Base-by-base conservation (phyloP, 1,140 invertebrate genomes). In the Nomia melanderi region DNA sequence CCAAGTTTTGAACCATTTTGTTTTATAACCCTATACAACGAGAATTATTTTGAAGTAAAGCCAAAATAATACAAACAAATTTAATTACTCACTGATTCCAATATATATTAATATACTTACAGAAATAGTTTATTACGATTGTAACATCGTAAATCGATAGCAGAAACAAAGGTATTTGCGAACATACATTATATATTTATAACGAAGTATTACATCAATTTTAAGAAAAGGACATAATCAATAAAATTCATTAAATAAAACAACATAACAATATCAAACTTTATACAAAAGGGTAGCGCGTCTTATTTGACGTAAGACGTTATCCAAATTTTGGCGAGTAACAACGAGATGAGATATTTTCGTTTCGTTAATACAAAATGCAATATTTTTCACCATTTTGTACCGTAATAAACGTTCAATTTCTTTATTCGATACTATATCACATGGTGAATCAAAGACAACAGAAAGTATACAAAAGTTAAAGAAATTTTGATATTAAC, bases 401-500 rank as follows among this genome's bases (percentile, higher is more conserved):
- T 33, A 76, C 44, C 8, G 14, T 4, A 12, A 1, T n/a, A 2
- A 27, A 14, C 11, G 6, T 66, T 23, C 8, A 41, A 31, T 12
- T 5, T 25, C 6, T 23, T 7, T 3, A 36, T 27, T 17, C 14
- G 8, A 67, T 17, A 8, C 12, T 2, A 1, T 20, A 25, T n/a
- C 1, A 5, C 3, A 25, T 23, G 1, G 9, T 33, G n/a, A n/a
- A 23, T 25, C 1, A 23, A 63, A 39, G 1, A 53, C 14, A 9
- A 11, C 7, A 6, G 8, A 5, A 27, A 5, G 9, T 53, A 27
- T 9, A 29, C 5, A 7, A 20, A 0, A 11, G 9, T 31, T 36
- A 47, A 59, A 53, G 9, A 70, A 77, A 36, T 60, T 54, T 69
- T 14, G 25, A 7, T 41, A 66, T 50, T 31, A 50, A 88, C 89